Evolutionary conservation across 2,797 vertebrate genomes (phyloP), one percentile per base, ranked within the genome.

Genomic region (Takifugu rubripes): DNA sequence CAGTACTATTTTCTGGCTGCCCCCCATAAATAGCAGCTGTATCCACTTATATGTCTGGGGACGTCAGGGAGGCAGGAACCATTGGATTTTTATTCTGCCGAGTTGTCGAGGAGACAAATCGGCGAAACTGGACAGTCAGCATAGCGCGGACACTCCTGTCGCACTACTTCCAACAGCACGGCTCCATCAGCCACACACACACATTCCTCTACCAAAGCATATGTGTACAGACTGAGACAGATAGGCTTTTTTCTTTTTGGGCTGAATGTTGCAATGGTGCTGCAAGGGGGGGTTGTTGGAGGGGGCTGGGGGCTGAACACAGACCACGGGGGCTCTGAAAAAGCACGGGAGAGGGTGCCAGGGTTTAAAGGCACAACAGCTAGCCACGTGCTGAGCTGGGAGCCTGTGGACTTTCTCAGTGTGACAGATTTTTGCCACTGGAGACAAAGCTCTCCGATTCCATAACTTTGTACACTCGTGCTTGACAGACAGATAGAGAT

Each of bases 61-160:
- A 78, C 82, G 76, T 70, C 71, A 77, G 65, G 63, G 70, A 83
- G 83, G 81, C 82, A 78, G 71, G 66, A 83, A 76, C 51, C 68
- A 51, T 24, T 51, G 50, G 77, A 75, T 76, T 75, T 67, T 68
- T 48, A 61, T 85, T 83, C 74, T 85, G 82, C 85, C 83, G 83
- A 89, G 70, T 84, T 64, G 81, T 53, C 49, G 74, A 78, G 79
- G 79, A 73, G 69, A 84, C 72, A 80, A 84, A 83, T 81, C 68
- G 78, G 58, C 49, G 64, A 84, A 85, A 87, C 57, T 64, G 74
- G 78, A 80, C n/a, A 78, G 83, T 88, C 87, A 88, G 86, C 82
- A 86, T 61, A 83, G 85, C 74, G 49, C 52, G 25, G 68, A 52
- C 42, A 12, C 65, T 58, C 59, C 73, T 85, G 83, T 86, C 86